Evolutionary conservation across 2,113 vertebrate species (phyloP).

Genomic region (Nanorana parkeri): DNA sequence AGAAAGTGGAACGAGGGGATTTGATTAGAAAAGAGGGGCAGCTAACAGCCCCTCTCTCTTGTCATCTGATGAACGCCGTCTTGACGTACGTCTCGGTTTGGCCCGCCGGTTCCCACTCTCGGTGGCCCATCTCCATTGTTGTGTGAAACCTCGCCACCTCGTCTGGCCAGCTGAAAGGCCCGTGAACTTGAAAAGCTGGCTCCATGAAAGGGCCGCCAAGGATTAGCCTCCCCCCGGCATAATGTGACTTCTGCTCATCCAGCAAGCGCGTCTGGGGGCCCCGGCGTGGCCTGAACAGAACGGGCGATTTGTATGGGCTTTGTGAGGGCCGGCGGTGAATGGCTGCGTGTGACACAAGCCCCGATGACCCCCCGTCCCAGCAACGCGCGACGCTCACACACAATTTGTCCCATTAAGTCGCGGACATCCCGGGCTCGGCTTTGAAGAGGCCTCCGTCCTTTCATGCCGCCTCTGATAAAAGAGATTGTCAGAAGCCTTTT

Average conservation of each 20-base stretch:
- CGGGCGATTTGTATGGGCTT: not conserved
- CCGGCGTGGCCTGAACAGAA: not conserved
- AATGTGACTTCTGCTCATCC: not conserved
- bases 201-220: conserved; percentile 10
- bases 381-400: not conserved
- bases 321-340: conserved; percentile 28
- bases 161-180: conserved; percentile 1
- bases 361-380: not conserved
- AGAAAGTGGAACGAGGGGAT: no score
- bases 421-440: conserved; percentile 34
- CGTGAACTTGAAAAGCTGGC: conserved; percentile 26
- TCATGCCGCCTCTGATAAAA: conserved; percentile 22
- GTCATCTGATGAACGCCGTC: no score
- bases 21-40: no score
- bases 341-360: conserved; percentile 8
- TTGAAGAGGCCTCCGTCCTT: conserved; percentile 16
- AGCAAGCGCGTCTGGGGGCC: not conserved
- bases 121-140: conserved; percentile 1
- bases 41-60: no score
- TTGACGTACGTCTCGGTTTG: conserved; percentile 4
- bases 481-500: conserved; percentile 38
- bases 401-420: conserved; percentile 19
- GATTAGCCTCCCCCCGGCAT: conserved; percentile 21
- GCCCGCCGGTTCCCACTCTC: not conserved
- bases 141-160: not conserved